Base-by-base conservation (phyloP, 2,888 invertebrate species). In the Acanthosepion lycidas region DNA sequence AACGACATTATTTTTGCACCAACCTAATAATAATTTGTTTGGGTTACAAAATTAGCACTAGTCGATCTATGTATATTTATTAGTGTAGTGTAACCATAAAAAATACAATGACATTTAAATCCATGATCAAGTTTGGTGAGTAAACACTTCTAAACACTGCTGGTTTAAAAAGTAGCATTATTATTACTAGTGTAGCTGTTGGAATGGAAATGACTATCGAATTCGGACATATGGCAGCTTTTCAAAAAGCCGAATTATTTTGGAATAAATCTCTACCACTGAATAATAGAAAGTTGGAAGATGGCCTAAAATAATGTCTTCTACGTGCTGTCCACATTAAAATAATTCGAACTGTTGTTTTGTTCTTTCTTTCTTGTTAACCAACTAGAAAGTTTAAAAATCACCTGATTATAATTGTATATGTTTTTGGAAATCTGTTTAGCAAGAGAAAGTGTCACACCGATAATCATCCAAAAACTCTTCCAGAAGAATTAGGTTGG, bases 321-420 rank as follows among this genome's bases (percentile, higher is more conserved):
- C n/a, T 78, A 78, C 78, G 78, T 78, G 78, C 78, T 33, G 78
- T 78, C 33, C n/a, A n/a, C n/a, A 78, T 33, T 33, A n/a, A 78
- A 33, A 8, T 9, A 6, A 12, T n/a, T 78, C 12, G 0, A 64
- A 5, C 6, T 42, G 42, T 42, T 42, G 15, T n/a, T 33, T 33
- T 15, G 2, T 12, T 78, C 23, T 59, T 59, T 59, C 5, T 78
- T 33, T 33, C 33, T 33, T 33, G 33, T 33, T 78, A 12, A 78
- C 3, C 28, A 78, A 1, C 9, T 12, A 78, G 18, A 78, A 33
- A n/a, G 78, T 78, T 78, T 33, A 15, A 78, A 78, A 78, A 78
- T 78, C n/a, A 78, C 78, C n/a, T n/a, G 15, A 78, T 78, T 78
- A 78, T 78, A 78, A 78, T 78, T 78, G 78, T 78, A 78, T 78